Evolutionary conservation across 2,888 invertebrate genomes (phyloP).

Genomic region (Leucophenga montana): DNA sequence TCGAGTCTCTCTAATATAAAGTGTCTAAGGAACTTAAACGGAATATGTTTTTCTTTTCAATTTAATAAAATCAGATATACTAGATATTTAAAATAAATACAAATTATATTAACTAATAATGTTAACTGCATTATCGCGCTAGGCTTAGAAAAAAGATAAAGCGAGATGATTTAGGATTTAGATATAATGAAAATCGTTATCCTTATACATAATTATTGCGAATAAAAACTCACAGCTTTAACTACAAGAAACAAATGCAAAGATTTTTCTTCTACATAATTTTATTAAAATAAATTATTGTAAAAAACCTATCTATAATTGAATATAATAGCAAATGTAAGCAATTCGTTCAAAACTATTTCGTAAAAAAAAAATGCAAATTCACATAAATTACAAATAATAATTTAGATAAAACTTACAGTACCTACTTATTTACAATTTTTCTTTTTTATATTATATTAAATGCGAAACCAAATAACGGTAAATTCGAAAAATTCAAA

Average conservation of each 20-base stretch:
- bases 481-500: constrained; percentile 32
- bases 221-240: constrained; percentile 71
- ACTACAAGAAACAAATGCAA: constrained; percentile 64
- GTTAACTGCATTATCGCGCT: constrained; percentile 36
- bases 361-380: constrained; percentile 58
- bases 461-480: not conserved
- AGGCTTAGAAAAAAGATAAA: constrained; percentile 30
- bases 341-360: constrained; percentile 61
- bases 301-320: constrained; percentile 44
- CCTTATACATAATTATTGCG: constrained; percentile 61
- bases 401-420: constrained; percentile 13
- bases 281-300: constrained; percentile 56
- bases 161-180: constrained; percentile 38
- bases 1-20: constrained; percentile 40
- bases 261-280: constrained; percentile 67
- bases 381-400: constrained; percentile 46
- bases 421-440: constrained; percentile 24
- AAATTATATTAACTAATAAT: constrained; percentile 31
- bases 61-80: constrained; percentile 37
- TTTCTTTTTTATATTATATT: constrained; percentile 61
- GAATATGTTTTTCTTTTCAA: constrained; percentile 31
- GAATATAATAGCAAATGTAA: constrained; percentile 37
- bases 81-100: constrained; percentile 8
- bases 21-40: constrained; percentile 26
- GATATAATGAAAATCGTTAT: constrained; percentile 57